These are phyloP conservation scores for Lithophane semibrunnea DNA, from an alignment of 2,888 invertebrate genomes.

Conservation along the genomic window DNA sequence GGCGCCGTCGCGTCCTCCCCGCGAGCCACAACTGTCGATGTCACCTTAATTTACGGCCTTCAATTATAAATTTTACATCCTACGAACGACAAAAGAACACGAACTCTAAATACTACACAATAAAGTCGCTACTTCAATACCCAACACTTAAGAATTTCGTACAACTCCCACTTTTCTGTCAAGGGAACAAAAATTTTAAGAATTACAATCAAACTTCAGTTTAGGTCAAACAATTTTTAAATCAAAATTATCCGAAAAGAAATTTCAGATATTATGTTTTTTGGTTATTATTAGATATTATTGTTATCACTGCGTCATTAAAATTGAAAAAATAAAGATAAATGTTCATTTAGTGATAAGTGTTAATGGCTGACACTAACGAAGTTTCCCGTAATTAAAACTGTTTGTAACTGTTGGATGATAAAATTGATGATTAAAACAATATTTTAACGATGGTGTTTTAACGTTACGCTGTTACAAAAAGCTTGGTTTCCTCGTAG, in stretches of 20 bases:
- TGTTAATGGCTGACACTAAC: slow-evolving; percentile 78
- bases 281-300: slow-evolving; percentile 42
- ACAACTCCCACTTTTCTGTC: slow-evolving; percentile 49
- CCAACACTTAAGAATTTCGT: slow-evolving; percentile 21
- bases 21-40: slow-evolving; percentile 90
- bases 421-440: slow-evolving; percentile 83
- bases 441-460: slow-evolving; percentile 76
- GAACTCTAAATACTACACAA: slow-evolving; percentile 54
- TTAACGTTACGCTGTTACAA: slow-evolving; percentile 65
- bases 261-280: slow-evolving; percentile 37
- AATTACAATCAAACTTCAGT: slow-evolving; percentile 65
- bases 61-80: slow-evolving; percentile 90
- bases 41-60: slow-evolving; percentile 91
- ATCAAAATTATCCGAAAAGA: slow-evolving; percentile 33
- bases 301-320: slow-evolving; percentile 70
- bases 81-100: slow-evolving; percentile 60
- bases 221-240: slow-evolving; percentile 46
- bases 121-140: slow-evolving; percentile 50
- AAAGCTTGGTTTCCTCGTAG: slow-evolving; percentile 79
- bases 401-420: slow-evolving; percentile 78
- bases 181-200: slow-evolving; percentile 63
- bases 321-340: slow-evolving; percentile 74
- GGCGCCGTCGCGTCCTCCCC: slow-evolving; percentile 71
- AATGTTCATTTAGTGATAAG: slow-evolving; percentile 78
- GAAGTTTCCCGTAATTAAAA: slow-evolving; percentile 86